Base-by-base conservation (phyloP, 2,113 vertebrate genomes). In the Larimichthys polyactis region DNA sequence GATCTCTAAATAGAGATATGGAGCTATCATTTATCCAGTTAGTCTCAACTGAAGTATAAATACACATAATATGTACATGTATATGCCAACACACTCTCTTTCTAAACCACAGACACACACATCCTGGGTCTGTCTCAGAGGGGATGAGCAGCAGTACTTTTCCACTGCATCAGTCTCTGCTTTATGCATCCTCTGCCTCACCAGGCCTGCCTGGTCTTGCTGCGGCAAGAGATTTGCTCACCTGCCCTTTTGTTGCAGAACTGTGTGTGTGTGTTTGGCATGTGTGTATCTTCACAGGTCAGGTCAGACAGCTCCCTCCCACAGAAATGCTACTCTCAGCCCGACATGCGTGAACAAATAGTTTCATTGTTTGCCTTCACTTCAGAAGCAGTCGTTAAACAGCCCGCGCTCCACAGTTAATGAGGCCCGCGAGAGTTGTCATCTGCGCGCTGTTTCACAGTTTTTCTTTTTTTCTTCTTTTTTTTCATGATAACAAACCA, bases 121-220 rank as follows among this genome's bases (percentile, higher is more conserved):
- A 69, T 48, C 16, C 44, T 11, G 69, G 62, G 48, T 72, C 48
- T 59, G 75, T 89, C 85, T 87, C 87, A 29, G 36, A 76, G 81
- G 87, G 75, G 63, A 32, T 79, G 46, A 69, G 78, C 81, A 49
- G 55, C 81, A 82, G 92, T 92, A 92, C 57, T 92, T 92, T 93
- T 94, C 92, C 91, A 93, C 78, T 85, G 51, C 81, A 86, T 83
- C 72, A 72, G 60, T 89, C n/a, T 52, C 66, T 43, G 36, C 68
- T 70, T 54, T 19, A 11, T 73, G 66, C 71, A 82, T 67, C 77
- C 74, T 68, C 55, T 57, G 43, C 58, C 44, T 79, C 81, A 24
- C 11, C 77, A 81, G 81, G 71, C 93, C 82, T 93, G 93, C 75
- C 90, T 77, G 78, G 84, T 90, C 91, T 84, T 91, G 91, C 89